Conservation (phyloP, 2,888 invertebrate species). For the Melieria omissa region DNA sequence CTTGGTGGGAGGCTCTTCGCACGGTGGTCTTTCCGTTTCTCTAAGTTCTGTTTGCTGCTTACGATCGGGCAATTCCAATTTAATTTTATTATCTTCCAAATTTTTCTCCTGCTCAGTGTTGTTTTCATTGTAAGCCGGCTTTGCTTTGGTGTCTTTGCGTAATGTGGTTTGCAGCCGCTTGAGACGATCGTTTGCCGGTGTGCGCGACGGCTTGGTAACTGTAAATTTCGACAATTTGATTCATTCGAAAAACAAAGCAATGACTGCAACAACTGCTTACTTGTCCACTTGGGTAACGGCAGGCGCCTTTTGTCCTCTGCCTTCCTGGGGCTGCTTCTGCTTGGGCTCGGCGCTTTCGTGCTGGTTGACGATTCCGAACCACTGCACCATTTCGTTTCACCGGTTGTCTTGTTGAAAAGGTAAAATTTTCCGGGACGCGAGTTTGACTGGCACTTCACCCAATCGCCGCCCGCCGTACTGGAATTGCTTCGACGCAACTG, state of each 20-base stretch:
- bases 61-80: not conserved
- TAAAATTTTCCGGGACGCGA: constrained; percentile 44
- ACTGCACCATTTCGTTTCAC: constrained; percentile 48
- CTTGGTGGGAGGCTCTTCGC: not conserved
- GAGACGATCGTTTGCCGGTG: constrained; percentile 57
- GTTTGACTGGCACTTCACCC: constrained; percentile 47
- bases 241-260: not conserved
- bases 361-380: not conserved
- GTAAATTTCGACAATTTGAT: not conserved
- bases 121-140: not conserved
- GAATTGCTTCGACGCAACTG: constrained; percentile 2
- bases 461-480: constrained; percentile 39
- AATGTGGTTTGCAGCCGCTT: constrained; percentile 54
- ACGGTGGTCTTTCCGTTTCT: not conserved
- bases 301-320: not conserved
- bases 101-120: not conserved
- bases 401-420: constrained; percentile 50
- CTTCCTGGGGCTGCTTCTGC: no score
- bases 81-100: constrained; percentile 4
- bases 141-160: constrained; percentile 37
- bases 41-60: not conserved
- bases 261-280: constrained; percentile 28
- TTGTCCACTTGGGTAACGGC: constrained; percentile 26
- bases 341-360: no score
- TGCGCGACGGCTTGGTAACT: constrained; percentile 29